A percentile compares a stretch with the other conserved stretches of the same genome.
phyloP scores from a whole-genome alignment of 2,113 vertebrate species.

The Bubo scandiacus region DNA sequence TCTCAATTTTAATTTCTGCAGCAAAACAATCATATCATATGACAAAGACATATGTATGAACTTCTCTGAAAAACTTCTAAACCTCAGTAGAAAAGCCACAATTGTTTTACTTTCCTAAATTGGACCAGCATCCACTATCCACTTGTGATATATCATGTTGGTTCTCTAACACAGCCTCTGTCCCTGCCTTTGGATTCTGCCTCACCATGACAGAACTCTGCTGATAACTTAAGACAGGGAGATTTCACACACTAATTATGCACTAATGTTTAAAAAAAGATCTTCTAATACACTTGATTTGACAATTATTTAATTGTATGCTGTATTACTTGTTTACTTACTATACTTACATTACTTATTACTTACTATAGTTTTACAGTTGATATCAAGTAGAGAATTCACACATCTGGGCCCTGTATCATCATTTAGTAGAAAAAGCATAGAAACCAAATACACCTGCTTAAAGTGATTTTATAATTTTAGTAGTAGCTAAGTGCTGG shows the following conservation, averaged over 20 bases:
- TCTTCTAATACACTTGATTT: background rate
- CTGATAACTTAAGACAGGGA: background rate
- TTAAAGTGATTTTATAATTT: background rate
- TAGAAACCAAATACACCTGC: background rate
- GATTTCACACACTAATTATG: background rate
- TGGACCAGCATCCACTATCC: background rate
- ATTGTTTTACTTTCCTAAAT: background rate
- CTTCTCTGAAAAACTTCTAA: background rate
- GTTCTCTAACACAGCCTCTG: background rate
- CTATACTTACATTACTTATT: background rate
- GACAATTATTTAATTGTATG: background rate
- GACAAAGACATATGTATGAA: background rate
- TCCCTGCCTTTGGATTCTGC: background rate
- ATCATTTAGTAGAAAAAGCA: background rate
- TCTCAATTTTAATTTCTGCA: background rate
- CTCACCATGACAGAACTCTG: background rate
- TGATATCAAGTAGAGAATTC: background rate
- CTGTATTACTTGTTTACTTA: background rate
- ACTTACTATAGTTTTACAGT: background rate
- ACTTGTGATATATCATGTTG: background rate
- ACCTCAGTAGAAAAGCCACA: background rate
- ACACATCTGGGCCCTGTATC: background rate
- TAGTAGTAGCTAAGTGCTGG: background rate
- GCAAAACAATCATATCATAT: background rate
- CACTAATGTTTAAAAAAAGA: background rate